These are phyloP conservation scores for Spheniscus mendiculus DNA, from an alignment of 2,113 vertebrate species.

Conservation along the genomic window DNA sequence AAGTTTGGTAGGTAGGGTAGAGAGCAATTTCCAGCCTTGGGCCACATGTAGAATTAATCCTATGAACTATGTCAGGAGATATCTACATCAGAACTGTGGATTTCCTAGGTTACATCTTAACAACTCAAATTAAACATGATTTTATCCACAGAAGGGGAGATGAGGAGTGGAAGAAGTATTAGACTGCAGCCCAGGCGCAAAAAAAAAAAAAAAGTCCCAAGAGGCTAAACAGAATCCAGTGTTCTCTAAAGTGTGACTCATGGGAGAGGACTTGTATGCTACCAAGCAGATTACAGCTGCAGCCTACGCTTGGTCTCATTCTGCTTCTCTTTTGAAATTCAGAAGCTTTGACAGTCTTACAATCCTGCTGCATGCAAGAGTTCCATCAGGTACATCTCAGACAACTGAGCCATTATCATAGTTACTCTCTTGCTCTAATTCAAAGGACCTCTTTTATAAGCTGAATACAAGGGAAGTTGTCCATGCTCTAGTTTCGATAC, in stretches of 20 bases:
- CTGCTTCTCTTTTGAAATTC: constrained; percentile 36
- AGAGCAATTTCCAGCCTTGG: not conserved
- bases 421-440: not conserved
- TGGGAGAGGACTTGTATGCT: constrained; percentile 28
- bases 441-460: not conserved
- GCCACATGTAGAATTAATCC: not conserved
- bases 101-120: not conserved
- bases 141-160: not conserved
- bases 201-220: not conserved
- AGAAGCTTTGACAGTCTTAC: constrained; percentile 1
- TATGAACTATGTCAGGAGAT: not conserved
- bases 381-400: constrained; percentile 13
- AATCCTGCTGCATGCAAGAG: not conserved
- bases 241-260: constrained; percentile 48
- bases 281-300: constrained; percentile 55
- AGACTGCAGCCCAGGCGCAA: not conserved
- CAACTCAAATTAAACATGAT: not conserved
- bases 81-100: not conserved
- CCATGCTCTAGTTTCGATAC: not conserved
- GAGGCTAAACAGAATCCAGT: constrained; percentile 21
- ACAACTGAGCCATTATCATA: not conserved
- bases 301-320: constrained; percentile 51
- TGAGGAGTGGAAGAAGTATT: not conserved
- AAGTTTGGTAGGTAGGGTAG: not conserved
- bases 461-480: not conserved